phyloP scores from a whole-genome alignment of 2,888 invertebrate species.

The Hydriomena furcata region DNA sequence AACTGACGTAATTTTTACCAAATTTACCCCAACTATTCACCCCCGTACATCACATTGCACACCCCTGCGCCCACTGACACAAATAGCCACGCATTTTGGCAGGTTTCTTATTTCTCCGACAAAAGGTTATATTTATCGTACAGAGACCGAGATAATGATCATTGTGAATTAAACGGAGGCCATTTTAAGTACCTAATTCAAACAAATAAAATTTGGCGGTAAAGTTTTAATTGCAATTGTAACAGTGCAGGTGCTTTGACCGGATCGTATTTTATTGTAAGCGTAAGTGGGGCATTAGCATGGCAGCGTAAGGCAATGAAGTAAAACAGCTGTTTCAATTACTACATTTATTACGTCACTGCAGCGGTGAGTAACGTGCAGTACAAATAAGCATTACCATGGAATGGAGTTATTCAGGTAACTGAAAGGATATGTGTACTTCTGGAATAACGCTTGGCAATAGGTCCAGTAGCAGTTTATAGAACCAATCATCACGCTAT shows the following conservation, averaged over 20 bases:
- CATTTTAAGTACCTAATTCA: slow-evolving; percentile 16
- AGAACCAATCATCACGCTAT: slow-evolving; percentile 30
- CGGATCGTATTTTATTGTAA: slow-evolving; percentile 2
- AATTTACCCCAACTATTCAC: neutral
- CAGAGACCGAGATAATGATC: slow-evolving; percentile 33
- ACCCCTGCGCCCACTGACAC: slow-evolving; percentile 24
- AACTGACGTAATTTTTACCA: slow-evolving; percentile 1
- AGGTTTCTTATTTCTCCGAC: slow-evolving; percentile 31
- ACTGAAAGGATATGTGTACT: slow-evolving; percentile 25
- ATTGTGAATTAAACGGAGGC: slow-evolving; percentile 32
- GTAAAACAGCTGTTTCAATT: slow-evolving; percentile 14
- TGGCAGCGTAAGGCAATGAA: slow-evolving; percentile 12
- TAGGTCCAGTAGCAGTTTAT: slow-evolving; percentile 36
- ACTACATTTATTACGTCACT: slow-evolving; percentile 17
- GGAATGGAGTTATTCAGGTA: slow-evolving; percentile 11
- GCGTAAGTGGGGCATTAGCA: slow-evolving; percentile 14
- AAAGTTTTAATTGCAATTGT: neutral
- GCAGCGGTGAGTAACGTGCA: neutral
- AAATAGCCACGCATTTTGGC: slow-evolving; percentile 36
- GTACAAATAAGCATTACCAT: slow-evolving; percentile 6
- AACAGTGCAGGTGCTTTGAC: slow-evolving; percentile 6
- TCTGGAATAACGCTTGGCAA: slow-evolving; percentile 36
- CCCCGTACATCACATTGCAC: neutral
- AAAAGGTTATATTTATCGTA: slow-evolving; percentile 44
- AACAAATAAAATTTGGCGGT: slow-evolving; percentile 7